These are phyloP conservation scores for Uromys caudimaculatus DNA, from an alignment of 2,797 vertebrate species.

Conservation along the genomic window DNA sequence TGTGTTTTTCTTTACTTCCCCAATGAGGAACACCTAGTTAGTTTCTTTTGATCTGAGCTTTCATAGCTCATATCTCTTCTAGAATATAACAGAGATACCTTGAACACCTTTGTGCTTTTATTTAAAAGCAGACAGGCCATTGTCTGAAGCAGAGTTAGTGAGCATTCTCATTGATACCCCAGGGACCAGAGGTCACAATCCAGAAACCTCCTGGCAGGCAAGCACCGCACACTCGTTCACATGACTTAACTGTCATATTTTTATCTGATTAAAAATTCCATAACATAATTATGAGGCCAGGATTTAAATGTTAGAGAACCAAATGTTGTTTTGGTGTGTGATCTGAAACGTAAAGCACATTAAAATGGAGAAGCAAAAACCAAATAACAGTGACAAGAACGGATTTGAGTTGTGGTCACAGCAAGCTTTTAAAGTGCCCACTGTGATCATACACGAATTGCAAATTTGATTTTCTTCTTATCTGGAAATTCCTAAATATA, in stretches of 20 bases:
- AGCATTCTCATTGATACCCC: neutral
- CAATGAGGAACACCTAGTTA: constrained; percentile 55
- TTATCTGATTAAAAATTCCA: constrained; percentile 16
- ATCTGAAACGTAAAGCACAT: neutral
- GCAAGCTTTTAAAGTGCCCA: constrained; percentile 5
- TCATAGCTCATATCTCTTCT: constrained; percentile 42
- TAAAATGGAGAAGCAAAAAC: neutral
- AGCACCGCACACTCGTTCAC: neutral
- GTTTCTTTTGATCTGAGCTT: constrained; percentile 56
- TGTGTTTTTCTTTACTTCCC: constrained; percentile 47
- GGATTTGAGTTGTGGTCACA: neutral
- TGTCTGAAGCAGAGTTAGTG: neutral
- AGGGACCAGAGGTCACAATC: neutral
- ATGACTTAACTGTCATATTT: constrained; percentile 8
- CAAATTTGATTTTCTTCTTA: constrained; percentile 39
- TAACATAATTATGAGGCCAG: neutral
- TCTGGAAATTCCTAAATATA: constrained; percentile 10
- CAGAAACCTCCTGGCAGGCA: neutral
- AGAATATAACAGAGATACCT: constrained; percentile 12
- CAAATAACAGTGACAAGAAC: neutral
- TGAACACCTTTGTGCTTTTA: constrained; percentile 25
- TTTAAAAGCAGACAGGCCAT: constrained; percentile 45
- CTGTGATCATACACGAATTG: neutral
- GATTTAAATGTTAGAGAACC: neutral
- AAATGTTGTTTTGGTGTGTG: constrained; percentile 8